phyloP scores from a whole-genome alignment of 1,140 invertebrate genomes.

The Magallana angulata region DNA sequence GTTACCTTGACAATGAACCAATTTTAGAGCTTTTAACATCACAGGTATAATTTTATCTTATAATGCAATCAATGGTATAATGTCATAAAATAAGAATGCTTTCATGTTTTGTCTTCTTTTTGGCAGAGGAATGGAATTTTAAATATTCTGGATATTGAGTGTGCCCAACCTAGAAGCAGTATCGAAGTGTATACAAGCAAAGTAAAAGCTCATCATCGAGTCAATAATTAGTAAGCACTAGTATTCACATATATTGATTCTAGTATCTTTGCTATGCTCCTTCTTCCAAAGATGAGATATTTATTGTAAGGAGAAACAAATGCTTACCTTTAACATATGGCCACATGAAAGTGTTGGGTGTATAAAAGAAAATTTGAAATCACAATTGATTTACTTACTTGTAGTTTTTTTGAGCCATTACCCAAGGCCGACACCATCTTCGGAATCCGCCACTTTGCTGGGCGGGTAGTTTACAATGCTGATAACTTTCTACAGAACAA shows the following conservation, averaged over 20 bases:
- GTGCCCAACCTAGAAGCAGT: constrained; percentile 81
- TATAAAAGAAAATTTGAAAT: background rate
- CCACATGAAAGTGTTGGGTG: too few relatives aligned
- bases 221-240: constrained; percentile 65
- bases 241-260: background rate
- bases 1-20: constrained; percentile 96
- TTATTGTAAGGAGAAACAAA: too few relatives aligned
- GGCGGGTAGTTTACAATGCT: constrained; percentile 92
- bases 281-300: too few relatives aligned
- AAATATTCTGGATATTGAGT: constrained; percentile 95
- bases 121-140: constrained; percentile 90
- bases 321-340: too few relatives aligned
- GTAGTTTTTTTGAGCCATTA: constrained; percentile 82
- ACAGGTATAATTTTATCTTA: constrained; percentile 82
- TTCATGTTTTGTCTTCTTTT: background rate
- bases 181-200: constrained; percentile 52
- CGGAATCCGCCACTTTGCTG: constrained; percentile 92
- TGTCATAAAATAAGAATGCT: background rate
- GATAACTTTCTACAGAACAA: constrained; percentile 94
- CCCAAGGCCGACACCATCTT: constrained; percentile 63
- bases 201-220: constrained; percentile 62
- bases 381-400: constrained; percentile 26
- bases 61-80: background rate
- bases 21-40: constrained; percentile 97
- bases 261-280: too few relatives aligned